Evolutionary conservation across 2,888 invertebrate species (phyloP), one percentile per base, ranked within the genome.

Genomic region (Dorcus parallelipipedus): DNA sequence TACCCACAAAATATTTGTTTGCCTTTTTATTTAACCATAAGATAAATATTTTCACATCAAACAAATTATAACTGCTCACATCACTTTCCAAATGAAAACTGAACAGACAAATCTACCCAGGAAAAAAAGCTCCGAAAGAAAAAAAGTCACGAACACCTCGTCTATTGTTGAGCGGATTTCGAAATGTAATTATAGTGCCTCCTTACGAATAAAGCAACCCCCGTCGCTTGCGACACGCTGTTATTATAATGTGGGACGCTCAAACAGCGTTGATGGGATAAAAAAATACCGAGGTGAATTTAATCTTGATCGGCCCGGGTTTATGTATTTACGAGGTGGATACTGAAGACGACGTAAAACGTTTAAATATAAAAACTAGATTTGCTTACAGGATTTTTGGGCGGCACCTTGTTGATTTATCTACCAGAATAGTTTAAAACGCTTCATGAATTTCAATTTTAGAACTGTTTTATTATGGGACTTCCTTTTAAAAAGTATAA

Each of bases 251-350:
- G 38, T 42, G 38, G 26, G 38, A 48, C 10, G 47, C 38, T 49
- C 43, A 51, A 42, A 51, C 33, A 38, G 49, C 49, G 49, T 49
- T 49, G 51, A 56, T 51, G 45, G 54, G 38, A 51, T 49, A 49
- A 49, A 49, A 33, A 49, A 49, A 49, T 49, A 14, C 41, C 41
- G 52, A 52, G 56, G 45, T 50, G 52, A 47, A 52, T 47, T 52
- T 56, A 56, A 56, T 56, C 56, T 56, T 52, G 56, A 56, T 52
- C 52, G 43, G 52, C 38, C 23, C 51, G 52, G 43, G 26, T 56
- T 49, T 49, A 48, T 55, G 23, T 52, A 52, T 52, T 10, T 43
- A 33, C 38, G 40, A 40, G 47, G 14, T 17, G 45, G 20, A 10
- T 20, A 9, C 14, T 20, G 45, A 45, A 45, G 45, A 17, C 45